phyloP scores from a whole-genome alignment of 2,797 vertebrate genomes.

The Taeniopygia guttata region DNA sequence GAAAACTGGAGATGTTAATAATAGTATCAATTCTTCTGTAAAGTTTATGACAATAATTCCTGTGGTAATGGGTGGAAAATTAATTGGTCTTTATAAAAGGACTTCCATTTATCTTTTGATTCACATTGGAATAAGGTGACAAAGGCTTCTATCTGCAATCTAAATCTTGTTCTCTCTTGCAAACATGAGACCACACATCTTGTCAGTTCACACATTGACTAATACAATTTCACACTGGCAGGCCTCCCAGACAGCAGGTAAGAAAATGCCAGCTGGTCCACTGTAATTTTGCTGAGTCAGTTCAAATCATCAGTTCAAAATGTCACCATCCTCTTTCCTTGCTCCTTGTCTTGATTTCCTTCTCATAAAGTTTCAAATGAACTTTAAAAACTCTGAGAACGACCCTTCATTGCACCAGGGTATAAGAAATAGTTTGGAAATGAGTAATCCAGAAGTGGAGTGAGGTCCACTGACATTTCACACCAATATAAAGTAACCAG shows the following conservation, averaged over 20 bases:
- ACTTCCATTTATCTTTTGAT: background rate
- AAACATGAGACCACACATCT: background rate
- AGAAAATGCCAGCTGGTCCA: constrained; percentile 32
- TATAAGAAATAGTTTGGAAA: background rate
- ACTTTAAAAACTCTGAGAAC: background rate
- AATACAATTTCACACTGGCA: constrained; percentile 27
- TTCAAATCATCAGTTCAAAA: constrained; percentile 34
- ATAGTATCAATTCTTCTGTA: background rate
- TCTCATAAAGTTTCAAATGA: constrained; percentile 10
- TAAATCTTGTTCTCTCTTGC: constrained; percentile 8
- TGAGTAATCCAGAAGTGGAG: background rate
- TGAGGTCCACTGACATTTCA: background rate
- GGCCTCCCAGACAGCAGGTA: background rate
- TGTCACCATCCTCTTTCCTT: constrained; percentile 19
- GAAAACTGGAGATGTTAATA: background rate
- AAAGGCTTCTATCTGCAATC: background rate
- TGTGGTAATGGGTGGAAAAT: background rate
- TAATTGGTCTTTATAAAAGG: background rate
- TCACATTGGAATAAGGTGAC: background rate
- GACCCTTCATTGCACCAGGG: background rate
- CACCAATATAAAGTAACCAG: background rate
- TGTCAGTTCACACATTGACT: constrained; percentile 13
- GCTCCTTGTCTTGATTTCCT: background rate
- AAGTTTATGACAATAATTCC: background rate
- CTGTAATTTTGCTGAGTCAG: constrained; percentile 23